phyloP scores from a whole-genome alignment of 2,113 vertebrate genomes.

The Ptychochromis oligacanthus region DNA sequence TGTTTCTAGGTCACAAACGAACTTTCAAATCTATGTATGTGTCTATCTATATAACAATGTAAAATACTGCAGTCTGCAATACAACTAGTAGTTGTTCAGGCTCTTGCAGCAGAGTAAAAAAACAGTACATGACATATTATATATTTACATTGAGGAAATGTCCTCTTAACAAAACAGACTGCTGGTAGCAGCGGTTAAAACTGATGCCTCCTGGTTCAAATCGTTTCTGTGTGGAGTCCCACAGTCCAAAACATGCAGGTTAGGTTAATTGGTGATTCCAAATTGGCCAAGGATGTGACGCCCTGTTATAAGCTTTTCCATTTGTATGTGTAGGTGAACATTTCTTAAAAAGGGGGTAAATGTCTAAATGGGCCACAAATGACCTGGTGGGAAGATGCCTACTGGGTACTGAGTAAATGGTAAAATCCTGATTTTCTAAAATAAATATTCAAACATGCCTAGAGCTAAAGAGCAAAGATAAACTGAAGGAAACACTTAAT shows the following conservation, averaged over 20 bases:
- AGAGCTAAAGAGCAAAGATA: not conserved
- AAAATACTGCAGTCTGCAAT: not conserved
- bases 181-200: not conserved
- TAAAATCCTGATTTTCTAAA: too few species aligned
- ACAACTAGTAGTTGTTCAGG: not conserved
- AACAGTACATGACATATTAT: rapidly evolving
- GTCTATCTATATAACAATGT: not conserved
- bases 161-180: not conserved
- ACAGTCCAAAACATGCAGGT: too few species aligned
- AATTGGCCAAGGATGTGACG: not conserved
- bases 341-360: not conserved
- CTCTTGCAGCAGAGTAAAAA: not conserved
- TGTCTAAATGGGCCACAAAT: not conserved
- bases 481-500: not conserved
- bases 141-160: not conserved
- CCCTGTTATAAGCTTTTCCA: too few species aligned
- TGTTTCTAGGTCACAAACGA: not conserved
- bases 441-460: not conserved
- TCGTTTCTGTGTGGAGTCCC: too few species aligned
- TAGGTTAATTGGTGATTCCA: not conserved
- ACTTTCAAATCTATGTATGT: not conserved
- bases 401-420: not conserved
- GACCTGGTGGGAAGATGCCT: not conserved
- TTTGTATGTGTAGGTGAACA: too few species aligned
- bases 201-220: not conserved